Conservation (phyloP, 2,888 invertebrate species). For the Habrosyne pyritoides region DNA sequence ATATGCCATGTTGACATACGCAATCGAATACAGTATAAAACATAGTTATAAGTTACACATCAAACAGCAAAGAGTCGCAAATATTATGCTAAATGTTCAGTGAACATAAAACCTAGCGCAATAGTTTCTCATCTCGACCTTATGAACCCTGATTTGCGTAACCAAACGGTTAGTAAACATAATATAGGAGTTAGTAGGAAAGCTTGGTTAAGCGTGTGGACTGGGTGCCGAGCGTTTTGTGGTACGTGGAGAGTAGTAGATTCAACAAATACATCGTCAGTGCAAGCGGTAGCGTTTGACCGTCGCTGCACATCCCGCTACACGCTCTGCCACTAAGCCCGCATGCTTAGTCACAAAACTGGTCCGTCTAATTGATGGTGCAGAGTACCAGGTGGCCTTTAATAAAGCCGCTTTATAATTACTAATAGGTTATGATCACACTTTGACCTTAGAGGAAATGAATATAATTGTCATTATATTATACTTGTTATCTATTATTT, state of each 20-base stretch:
- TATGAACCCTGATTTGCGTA: slow-evolving; percentile 30
- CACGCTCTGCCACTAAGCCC: neutral
- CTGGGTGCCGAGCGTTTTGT: neutral
- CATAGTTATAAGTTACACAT: neutral
- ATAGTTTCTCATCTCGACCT: slow-evolving; percentile 32
- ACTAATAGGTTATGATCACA: neutral
- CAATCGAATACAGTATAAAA: neutral
- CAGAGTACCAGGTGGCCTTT: neutral
- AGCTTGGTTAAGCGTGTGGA: neutral
- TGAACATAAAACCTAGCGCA: slow-evolving; percentile 48
- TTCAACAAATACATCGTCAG: neutral
- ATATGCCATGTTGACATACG: neutral
- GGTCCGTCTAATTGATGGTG: neutral
- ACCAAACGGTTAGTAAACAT: slow-evolving; percentile 8
- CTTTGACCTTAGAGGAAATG: neutral
- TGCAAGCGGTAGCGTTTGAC: neutral
- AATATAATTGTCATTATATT: neutral
- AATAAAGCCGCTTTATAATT: neutral
- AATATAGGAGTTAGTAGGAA: slow-evolving; percentile 1
- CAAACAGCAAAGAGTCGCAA: slow-evolving; percentile 19
- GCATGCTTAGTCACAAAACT: neutral
- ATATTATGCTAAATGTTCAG: slow-evolving; percentile 42
- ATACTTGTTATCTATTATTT: neutral
- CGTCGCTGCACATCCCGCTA: neutral
- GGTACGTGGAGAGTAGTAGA: neutral